Conservation (phyloP, 2,113 vertebrate genomes). For the Cygnus buccinator region DNA sequence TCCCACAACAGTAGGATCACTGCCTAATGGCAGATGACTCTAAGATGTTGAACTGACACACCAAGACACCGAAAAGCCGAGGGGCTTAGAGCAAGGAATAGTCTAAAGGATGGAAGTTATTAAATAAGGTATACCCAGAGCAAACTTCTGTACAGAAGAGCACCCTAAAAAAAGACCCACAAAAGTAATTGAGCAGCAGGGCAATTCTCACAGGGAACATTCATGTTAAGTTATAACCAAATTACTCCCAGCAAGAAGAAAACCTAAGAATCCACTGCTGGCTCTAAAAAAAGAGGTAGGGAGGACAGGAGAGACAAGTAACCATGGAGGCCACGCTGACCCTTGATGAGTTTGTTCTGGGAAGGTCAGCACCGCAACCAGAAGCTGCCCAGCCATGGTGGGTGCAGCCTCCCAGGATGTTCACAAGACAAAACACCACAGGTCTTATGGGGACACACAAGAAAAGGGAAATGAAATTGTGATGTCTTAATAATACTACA, state of each 20-base stretch:
- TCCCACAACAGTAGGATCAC: neutral
- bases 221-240: neutral
- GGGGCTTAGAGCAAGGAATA: neutral
- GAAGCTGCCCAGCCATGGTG: neutral
- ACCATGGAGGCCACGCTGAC: neutral
- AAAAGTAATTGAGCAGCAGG: neutral
- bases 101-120: neutral
- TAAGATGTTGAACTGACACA: neutral
- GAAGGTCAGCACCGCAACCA: neutral
- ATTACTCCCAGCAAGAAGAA: neutral
- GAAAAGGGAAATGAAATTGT: neutral
- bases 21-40: neutral
- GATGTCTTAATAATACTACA: neutral
- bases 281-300: neutral
- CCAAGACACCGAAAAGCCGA: neutral
- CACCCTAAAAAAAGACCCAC: neutral
- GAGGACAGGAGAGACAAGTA: neutral
- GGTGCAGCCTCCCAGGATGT: neutral
- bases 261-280: neutral
- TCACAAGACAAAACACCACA: neutral
- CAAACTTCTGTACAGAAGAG: neutral
- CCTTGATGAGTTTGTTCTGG: neutral
- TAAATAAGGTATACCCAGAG: neutral
- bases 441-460: neutral
- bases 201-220: neutral